Conservation (phyloP, 2,113 vertebrate genomes). For the Alces alces region DNA sequence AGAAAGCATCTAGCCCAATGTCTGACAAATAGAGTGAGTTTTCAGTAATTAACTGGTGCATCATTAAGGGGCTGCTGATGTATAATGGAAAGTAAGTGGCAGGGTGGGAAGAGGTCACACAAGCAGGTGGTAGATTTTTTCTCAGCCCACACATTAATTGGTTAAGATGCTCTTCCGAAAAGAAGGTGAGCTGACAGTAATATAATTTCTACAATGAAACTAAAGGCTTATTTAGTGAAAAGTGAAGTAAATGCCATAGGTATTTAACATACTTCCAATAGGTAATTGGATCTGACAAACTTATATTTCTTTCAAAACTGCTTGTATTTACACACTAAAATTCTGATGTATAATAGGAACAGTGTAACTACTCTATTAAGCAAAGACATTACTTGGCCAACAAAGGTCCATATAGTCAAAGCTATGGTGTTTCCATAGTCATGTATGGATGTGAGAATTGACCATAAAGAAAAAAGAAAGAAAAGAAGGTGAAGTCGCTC, state of each 20-base stretch:
- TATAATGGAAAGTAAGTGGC: not conserved
- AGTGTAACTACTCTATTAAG: not conserved
- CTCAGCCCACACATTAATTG: not conserved
- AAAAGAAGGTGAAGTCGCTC: not conserved
- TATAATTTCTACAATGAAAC: not conserved
- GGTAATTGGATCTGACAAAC: not conserved
- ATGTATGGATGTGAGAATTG: not conserved
- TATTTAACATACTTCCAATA: not conserved
- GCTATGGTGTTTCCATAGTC: not conserved
- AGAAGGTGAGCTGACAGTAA: not conserved
- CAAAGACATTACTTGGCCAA: not conserved
- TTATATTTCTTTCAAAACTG: not conserved
- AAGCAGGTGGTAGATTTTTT: not conserved
- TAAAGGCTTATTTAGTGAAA: not conserved
- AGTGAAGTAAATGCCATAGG: not conserved
- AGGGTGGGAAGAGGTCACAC: rapidly evolving
- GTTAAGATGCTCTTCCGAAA: not conserved
- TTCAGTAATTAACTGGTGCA: not conserved
- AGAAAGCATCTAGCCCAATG: not conserved
- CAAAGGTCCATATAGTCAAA: not conserved
- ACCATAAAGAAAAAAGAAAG: not conserved
- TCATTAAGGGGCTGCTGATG: not conserved
- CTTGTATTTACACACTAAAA: not conserved
- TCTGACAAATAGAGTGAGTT: not conserved
- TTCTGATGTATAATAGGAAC: not conserved